Conservation (phyloP, 2,797 vertebrate species). For the Chrysocyon brachyurus region DNA sequence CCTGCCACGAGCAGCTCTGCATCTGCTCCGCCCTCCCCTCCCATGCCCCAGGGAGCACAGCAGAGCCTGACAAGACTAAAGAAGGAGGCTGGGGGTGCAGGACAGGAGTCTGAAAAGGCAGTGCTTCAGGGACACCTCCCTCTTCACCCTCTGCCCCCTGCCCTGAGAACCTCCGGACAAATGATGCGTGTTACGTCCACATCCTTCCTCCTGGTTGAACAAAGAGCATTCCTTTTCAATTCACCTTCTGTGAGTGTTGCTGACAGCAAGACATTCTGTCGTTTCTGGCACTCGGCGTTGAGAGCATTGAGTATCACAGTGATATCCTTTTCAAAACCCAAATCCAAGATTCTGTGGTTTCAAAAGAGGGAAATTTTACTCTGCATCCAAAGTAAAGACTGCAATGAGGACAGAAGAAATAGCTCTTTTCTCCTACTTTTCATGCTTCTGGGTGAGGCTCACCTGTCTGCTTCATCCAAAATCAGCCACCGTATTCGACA, state of each 20-base stretch:
- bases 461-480: conserved; percentile 98
- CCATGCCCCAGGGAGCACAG: accelerated
- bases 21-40: not conserved
- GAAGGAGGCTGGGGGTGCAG: not conserved
- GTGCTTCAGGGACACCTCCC: not conserved
- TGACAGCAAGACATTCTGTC: conserved; percentile 96
- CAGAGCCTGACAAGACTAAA: not conserved
- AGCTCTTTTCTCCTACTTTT: not conserved
- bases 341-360: conserved; percentile 93
- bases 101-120: not conserved
- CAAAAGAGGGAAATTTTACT: not conserved
- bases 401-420: accelerated
- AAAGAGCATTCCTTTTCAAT: not conserved
- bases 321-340: conserved; percentile 97
- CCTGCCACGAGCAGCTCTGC: accelerated
- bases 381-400: accelerated
- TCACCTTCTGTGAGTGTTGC: conserved; percentile 95
- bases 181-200: not conserved
- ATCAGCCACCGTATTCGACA: conserved; percentile 93
- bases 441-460: not conserved
- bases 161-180: not conserved
- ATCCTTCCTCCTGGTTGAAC: not conserved
- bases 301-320: conserved; percentile 95
- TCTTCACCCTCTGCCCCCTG: not conserved
- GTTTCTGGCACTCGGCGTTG: conserved; percentile 88